These are phyloP conservation scores for Cololabis saira DNA, from an alignment of 2,113 vertebrate genomes.

Conservation along the genomic window DNA sequence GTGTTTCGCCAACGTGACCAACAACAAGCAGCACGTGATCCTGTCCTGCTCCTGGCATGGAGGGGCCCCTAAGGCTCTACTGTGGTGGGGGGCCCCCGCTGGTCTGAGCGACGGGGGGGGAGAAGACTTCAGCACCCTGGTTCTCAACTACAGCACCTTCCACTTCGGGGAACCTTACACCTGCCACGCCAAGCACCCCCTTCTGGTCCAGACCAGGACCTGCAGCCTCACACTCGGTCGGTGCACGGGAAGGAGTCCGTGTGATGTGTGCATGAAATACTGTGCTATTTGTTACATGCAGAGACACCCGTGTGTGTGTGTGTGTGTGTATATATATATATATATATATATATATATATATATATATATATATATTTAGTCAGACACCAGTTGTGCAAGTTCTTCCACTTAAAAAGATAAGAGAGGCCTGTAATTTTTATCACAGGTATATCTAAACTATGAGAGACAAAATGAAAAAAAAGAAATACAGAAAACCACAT, in stretches of 20 bases:
- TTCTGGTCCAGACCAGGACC: slow-evolving; percentile 59
- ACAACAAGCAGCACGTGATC: slow-evolving; percentile 82
- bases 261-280: background rate
- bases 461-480: too few species aligned
- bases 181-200: slow-evolving; percentile 84
- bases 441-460: too few species aligned
- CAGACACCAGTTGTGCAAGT: too few species aligned
- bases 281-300: background rate
- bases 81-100: slow-evolving; percentile 82
- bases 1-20: slow-evolving; percentile 82
- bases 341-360: too few species aligned
- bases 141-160: slow-evolving; percentile 75
- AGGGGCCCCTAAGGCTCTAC: slow-evolving; percentile 79
- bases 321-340: too few species aligned
- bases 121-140: slow-evolving; percentile 75
- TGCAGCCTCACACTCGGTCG: slow-evolving; percentile 86
- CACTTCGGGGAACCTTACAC: slow-evolving; percentile 81
- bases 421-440: too few species aligned
- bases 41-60: slow-evolving; percentile 88
- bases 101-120: slow-evolving; percentile 68
- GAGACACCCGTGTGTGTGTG: too few species aligned
- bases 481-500: too few species aligned
- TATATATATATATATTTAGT: too few species aligned
- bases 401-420: too few species aligned
- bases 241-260: slow-evolving; percentile 4